Conservation (phyloP, 2,888 invertebrate genomes). For the Aphidius colemani region DNA sequence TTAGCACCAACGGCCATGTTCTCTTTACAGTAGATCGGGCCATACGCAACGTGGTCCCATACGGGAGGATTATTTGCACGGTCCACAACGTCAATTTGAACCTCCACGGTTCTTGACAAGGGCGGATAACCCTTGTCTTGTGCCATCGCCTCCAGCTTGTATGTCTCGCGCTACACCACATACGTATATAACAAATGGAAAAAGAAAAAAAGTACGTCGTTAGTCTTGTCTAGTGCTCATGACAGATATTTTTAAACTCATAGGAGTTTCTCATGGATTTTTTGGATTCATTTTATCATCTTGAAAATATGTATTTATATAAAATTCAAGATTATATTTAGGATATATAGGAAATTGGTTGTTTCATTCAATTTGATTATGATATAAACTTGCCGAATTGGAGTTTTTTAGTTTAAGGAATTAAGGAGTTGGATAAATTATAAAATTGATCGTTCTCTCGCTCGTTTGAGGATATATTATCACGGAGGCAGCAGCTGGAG, state of each 20-base stretch:
- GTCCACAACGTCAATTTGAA: conserved; percentile 98
- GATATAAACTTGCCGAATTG: conserved; percentile 20
- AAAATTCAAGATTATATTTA: conserved; percentile 3
- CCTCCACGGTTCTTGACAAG: conserved; percentile 94
- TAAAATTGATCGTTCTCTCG: conserved; percentile 32
- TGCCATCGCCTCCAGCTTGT: conserved; percentile 98
- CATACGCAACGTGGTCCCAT: conserved; percentile 96
- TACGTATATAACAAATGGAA: conserved; percentile 63
- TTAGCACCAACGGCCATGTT: conserved; percentile 97
- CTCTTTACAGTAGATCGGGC: conserved; percentile 96
- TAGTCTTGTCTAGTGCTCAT: conserved; percentile 62
- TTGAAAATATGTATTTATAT: conserved; percentile 24
- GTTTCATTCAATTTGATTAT: background rate
- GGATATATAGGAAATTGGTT: background rate
- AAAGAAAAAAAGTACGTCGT: conserved; percentile 69
- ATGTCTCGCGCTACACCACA: conserved; percentile 86
- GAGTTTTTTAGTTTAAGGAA: conserved; percentile 17
- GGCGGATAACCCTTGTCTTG: conserved; percentile 96
- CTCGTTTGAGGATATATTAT: conserved; percentile 30
- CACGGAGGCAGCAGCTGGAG: conserved; percentile 42
- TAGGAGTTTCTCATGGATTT: conserved; percentile 12
- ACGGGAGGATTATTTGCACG: conserved; percentile 97
- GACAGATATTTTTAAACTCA: conserved; percentile 26
- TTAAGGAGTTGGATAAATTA: conserved; percentile 30
- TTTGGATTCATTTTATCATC: conserved; percentile 22